These are phyloP conservation scores for Phasianus colchicus DNA, from an alignment of 2,113 vertebrate genomes.

Conservation along the genomic window DNA sequence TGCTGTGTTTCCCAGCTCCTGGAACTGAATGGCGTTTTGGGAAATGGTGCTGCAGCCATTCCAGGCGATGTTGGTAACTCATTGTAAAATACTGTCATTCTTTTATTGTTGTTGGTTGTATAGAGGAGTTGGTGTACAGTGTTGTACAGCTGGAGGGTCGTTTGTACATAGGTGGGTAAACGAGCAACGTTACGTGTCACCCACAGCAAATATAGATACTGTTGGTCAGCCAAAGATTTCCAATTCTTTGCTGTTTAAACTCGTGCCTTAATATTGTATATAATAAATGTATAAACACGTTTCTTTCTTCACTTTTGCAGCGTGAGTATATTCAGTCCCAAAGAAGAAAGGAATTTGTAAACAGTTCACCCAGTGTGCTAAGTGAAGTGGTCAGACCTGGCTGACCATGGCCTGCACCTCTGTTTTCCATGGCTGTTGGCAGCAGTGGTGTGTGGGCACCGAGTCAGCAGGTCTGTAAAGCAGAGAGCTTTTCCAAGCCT, in stretches of 20 bases:
- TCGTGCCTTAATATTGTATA: constrained; percentile 86
- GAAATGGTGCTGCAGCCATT: constrained; percentile 55
- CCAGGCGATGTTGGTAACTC: constrained; percentile 18
- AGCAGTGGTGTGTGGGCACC: not conserved
- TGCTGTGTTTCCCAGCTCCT: not conserved
- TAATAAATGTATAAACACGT: constrained; percentile 81
- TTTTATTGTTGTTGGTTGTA: constrained; percentile 34
- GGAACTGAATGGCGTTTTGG: not conserved
- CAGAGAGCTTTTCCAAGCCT: not conserved
- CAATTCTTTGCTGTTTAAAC: constrained; percentile 81
- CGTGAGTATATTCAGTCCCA: constrained; percentile 22
- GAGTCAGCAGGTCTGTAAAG: not conserved
- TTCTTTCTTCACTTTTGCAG: constrained; percentile 41
- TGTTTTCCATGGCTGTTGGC: not conserved
- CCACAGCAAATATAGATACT: constrained; percentile 56
- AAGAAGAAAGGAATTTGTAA: not conserved
- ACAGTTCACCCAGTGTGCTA: accelerated
- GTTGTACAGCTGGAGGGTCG: constrained; percentile 50
- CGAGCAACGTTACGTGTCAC: not conserved
- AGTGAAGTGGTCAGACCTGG: not conserved
- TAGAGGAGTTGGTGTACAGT: constrained; percentile 45
- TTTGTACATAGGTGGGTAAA: constrained; percentile 58
- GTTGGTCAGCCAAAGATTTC: constrained; percentile 81
- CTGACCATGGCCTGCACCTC: not conserved
- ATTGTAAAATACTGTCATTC: constrained; percentile 62